Base-by-base conservation (phyloP, 2,797 vertebrate species). In the Coilia nasus region DNA sequence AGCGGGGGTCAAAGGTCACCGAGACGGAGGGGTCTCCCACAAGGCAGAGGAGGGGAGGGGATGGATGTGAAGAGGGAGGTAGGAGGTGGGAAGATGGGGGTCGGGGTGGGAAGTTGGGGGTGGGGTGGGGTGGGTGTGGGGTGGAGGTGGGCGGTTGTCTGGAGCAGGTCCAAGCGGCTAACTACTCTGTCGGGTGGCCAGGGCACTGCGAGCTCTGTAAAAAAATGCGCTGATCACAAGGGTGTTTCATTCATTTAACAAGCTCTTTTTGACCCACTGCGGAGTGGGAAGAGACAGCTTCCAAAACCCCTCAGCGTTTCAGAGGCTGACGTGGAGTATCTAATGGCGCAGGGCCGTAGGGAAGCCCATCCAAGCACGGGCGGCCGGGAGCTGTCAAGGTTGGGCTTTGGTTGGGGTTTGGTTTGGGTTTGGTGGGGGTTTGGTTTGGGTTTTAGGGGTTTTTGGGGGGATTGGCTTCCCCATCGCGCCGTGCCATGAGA, bases 221-320 rank as follows among this genome's bases (percentile, higher is more conserved):
- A 47, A 47, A 92, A 88, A 90, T 86, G 87, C 88, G 88, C 90
- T 88, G 87, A 93, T 92, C 89, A 86, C 85, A 56, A 56, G 83
- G 92, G 87, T 89, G 83, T 92, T 93, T 92, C 88, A 91, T 93
- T 90, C 89, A 89, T 88, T 90, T 92, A 91, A 92, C 87, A 86
- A 91, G 86, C 85, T 83, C 83, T 28, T 25, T 71, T n/a, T 59
- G 83, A 2, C 50, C 50, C 84, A 78, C 2, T 41, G 35, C 35
- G 35, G 50, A 60, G 19, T 9, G 23, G 19, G 62, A 71, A 82
- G 62, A 15, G 50, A 75, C 28, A 28, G 88, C 80, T 82, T 86
- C 87, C 83, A 88, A 91, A 88, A 91, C 90, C 80, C 80, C 84
- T 78, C 54, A 50, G 62, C 50, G 81, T 87, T 84, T 83, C 85